Base-by-base conservation (phyloP, 1,140 invertebrate species). In the Vanessa tameamea region DNA sequence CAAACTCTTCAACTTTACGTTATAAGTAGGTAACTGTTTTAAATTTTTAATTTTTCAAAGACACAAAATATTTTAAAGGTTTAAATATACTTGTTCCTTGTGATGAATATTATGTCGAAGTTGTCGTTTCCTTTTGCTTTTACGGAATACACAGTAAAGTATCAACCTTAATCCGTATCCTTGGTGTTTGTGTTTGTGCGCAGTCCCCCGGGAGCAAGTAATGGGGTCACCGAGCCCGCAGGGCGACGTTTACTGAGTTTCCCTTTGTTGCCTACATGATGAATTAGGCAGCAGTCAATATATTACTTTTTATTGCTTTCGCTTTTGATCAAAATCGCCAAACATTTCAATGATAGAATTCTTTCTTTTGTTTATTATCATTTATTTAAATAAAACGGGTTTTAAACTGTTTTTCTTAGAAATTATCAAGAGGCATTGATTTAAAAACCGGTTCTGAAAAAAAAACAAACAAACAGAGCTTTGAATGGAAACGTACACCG, bases 151-250 rank as follows among this genome's bases (percentile, higher is more conserved):
- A 37, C 57, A 61, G 57, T 61, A 37, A 26, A 16, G 47, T 47
- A 53, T 37, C 64, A 65, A 69, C 51, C 31, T 23, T 72, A 65
- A 26, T 72, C 13, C 51, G 16, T 72, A 64, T 65, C 64, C 64
- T 72, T 47, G 72, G 48, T 37, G 43, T 64, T 47, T 53, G 75
- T 73, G 37, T 53, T 23, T 16, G 53, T 57, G 66, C 66, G 48
- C 47, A 37, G 16, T 47, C 75, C 75, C 75, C 47, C 67, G 70
- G 67, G 75, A 73, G 53, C 71, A 50, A 50, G 75, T 73, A 77
- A 73, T 70, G 71, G 68, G 71, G 75, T 73, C 75, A 77, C 51
- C 59, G 47, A 59, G 63, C 53, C 64, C 47, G 70, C 48, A 64
- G 65, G 59, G 67, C 71, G 66, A 57, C 64, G 15, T 55, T 68